Base-by-base conservation (phyloP, 2,797 vertebrate genomes). In the Morelia viridis region DNA sequence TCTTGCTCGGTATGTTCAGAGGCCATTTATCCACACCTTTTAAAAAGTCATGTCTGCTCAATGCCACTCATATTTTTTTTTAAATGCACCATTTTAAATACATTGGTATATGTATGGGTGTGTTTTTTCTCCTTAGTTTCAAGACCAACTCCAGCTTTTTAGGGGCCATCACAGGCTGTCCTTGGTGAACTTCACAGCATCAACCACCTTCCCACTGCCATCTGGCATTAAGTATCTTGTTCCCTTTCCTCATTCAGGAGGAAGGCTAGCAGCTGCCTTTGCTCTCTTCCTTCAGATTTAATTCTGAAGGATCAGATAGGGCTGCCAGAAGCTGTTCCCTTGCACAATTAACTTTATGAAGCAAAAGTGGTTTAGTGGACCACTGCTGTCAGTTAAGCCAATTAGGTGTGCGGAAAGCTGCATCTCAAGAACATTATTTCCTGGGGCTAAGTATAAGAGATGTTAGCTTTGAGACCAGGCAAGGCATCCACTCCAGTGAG, bases 1-100 rank as follows among this genome's bases (percentile, higher is more conserved):
- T 96, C 98, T 99, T 95, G 99, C 99, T 95, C 98, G 98, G 99
- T 99, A 97, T 96, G 96, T 91, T 61, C 22, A 1, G 35, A 90
- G 8, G 13, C 71, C 28, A 61, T 28, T 87, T 65, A 35, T 61
- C 50, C 65, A 19, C 1, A 12, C 61, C 10, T 85, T 87, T 50
- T 46, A 35, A 65, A 80, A 71, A 57, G 6, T 62, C 28, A 9
- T 46, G 26, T 92, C 26, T 41, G 12, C 0, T 53, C 31, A 87
- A 62, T 56, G 65, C n/a, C 10, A 4, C 10, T 86, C 60, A 85
- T 6, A n/a, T 64, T 10, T 53, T 62, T 35, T 65, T 53, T 2
- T 11, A 88, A 64, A 41, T 91, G 6, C 28, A 13, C 28, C 50
- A 61, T 12, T 31, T 56, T 22, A 19, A 6, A 58, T 10, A 26